phyloP scores from a whole-genome alignment of 2,113 vertebrate genomes.

The Cacatua alba region DNA sequence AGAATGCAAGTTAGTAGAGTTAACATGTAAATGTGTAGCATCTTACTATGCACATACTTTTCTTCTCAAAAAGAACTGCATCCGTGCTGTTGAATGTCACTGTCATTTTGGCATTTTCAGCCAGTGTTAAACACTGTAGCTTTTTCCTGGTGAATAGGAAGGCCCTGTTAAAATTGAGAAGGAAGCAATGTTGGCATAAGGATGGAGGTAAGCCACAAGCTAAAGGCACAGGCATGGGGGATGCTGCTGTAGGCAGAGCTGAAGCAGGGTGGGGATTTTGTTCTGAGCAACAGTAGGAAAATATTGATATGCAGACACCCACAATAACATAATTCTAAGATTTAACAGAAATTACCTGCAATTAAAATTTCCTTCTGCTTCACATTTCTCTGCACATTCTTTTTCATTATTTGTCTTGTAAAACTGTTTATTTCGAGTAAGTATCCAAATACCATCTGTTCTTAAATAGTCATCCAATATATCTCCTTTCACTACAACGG shows the following conservation, averaged over 20 bases:
- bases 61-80: slow-evolving; percentile 51
- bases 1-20: background rate
- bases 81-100: background rate
- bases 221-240: background rate
- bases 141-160: slow-evolving; percentile 59
- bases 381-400: slow-evolving; percentile 72
- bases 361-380: slow-evolving; percentile 66
- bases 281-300: background rate
- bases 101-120: slow-evolving; percentile 43
- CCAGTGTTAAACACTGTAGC: slow-evolving; percentile 53
- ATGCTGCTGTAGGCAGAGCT: background rate
- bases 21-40: background rate
- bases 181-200: background rate
- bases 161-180: slow-evolving; percentile 55
- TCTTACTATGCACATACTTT: slow-evolving; percentile 45
- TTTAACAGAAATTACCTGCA: slow-evolving; percentile 71
- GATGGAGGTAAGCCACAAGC: background rate
- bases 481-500: slow-evolving; percentile 62
- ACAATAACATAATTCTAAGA: background rate
- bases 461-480: slow-evolving; percentile 67
- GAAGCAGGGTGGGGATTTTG: background rate
- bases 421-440: background rate
- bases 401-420: slow-evolving; percentile 5
- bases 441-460: slow-evolving; percentile 74
- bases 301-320: background rate